These are phyloP conservation scores for Anoura caudifer DNA, from an alignment of 2,113 vertebrate species.

Conservation along the genomic window DNA sequence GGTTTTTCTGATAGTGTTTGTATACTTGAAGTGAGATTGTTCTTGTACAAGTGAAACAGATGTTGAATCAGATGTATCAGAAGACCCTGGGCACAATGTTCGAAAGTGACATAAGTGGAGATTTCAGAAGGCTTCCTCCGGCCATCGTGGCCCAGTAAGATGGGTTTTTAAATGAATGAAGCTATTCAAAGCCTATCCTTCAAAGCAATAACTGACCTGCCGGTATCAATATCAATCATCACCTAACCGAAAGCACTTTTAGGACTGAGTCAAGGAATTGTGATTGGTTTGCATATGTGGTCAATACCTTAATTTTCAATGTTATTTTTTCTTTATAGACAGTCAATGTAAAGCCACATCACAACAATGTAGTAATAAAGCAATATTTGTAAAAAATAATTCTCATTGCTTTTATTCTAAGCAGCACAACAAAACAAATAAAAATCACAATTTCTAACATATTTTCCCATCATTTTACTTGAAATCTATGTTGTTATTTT, in stretches of 20 bases:
- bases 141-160: conserved; percentile 80
- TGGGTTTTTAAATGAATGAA: conserved; percentile 43
- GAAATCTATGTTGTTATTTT: not conserved
- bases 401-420: conserved; percentile 38
- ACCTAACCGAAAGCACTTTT: conserved; percentile 6
- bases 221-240: conserved; percentile 3
- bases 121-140: conserved; percentile 80
- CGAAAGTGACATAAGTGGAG: conserved; percentile 79
- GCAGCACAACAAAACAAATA: conserved; percentile 39
- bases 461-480: not conserved
- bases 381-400: conserved; percentile 46
- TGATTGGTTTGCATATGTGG: conserved; percentile 33
- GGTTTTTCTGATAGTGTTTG: not conserved
- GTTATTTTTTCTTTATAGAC: not conserved
- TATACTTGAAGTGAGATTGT: conserved; percentile 70
- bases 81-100: conserved; percentile 83
- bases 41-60: conserved; percentile 83
- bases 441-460: conserved; percentile 15
- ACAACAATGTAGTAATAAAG: conserved; percentile 17
- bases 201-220: conserved; percentile 9
- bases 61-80: conserved; percentile 83
- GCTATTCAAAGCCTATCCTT: not conserved
- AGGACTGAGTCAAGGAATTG: not conserved
- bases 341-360: conserved; percentile 36
- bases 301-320: conserved; percentile 52